phyloP scores from a whole-genome alignment of 2,888 invertebrate genomes.

The Synanthedon myopaeformis region DNA sequence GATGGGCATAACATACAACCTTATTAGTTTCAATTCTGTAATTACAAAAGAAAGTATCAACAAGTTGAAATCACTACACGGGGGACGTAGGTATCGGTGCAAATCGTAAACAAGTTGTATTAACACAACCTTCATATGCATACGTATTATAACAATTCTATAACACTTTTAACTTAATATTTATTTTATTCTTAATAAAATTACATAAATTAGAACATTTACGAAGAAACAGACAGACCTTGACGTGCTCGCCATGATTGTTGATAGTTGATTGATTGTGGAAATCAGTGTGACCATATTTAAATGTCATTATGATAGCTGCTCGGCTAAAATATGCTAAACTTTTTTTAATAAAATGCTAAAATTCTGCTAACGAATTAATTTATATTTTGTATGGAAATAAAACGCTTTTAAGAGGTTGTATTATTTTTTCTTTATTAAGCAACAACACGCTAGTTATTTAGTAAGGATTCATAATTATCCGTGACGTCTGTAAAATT shows the following conservation, averaged over 20 bases:
- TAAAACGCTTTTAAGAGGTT: no score
- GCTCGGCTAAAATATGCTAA: no score
- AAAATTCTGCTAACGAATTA: no score
- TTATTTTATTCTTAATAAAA: background rate
- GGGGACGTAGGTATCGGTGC: conserved; percentile 8
- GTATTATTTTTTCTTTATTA: no score
- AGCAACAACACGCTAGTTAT: no score
- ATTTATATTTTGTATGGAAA: no score
- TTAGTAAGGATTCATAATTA: no score
- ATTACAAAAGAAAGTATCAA: conserved; percentile 52
- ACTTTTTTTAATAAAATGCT: no score
- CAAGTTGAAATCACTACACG: conserved; percentile 42
- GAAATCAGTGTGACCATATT: no score
- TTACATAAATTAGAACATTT: conserved; percentile 39
- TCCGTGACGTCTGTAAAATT: no score
- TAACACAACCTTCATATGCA: conserved; percentile 30
- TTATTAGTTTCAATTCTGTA: conserved; percentile 78
- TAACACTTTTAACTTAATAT: conserved; percentile 21
- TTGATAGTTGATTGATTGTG: no score
- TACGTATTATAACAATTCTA: conserved; percentile 23
- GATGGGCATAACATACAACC: conserved; percentile 93
- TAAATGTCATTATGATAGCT: no score
- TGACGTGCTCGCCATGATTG: conserved; percentile 77
- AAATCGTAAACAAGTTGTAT: background rate
- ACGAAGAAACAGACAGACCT: conserved; percentile 69